Evolutionary conservation across 2,797 vertebrate genomes (phyloP).

Genomic region (Rachycentron canadum): DNA sequence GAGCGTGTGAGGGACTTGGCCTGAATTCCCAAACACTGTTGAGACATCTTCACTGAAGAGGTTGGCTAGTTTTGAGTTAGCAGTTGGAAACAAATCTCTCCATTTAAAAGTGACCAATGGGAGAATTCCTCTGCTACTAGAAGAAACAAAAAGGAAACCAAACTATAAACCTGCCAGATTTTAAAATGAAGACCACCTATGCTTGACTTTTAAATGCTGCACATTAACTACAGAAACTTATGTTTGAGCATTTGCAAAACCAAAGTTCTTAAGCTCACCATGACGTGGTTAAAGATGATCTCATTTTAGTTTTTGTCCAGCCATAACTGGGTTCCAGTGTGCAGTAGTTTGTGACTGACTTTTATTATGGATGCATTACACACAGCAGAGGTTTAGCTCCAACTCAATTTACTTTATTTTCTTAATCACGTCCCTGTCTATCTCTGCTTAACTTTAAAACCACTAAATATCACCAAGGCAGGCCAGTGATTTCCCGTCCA

Average conservation of each 20-base stretch:
- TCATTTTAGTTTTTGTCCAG: neutral
- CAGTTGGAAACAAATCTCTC: conserved; percentile 70
- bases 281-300: neutral
- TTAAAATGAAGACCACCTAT: neutral
- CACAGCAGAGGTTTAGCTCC: neutral
- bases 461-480: conserved; percentile 8
- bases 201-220: neutral
- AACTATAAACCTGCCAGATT: conserved; percentile 18
- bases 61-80: conserved; percentile 69
- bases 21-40: conserved; percentile 69
- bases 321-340: neutral
- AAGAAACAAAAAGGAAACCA: conserved; percentile 30
- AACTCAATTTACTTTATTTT: neutral
- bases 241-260: neutral
- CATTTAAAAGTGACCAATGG: conserved; percentile 58
- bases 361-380: neutral
- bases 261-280: neutral
- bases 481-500: conserved; percentile 35
- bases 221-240: neutral
- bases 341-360: neutral
- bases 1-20: conserved; percentile 69
- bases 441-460: conserved; percentile 30
- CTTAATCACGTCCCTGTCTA: conserved; percentile 1
- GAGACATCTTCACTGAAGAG: conserved; percentile 81
- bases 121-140: conserved; percentile 18